phyloP scores from a whole-genome alignment of 1,140 invertebrate genomes.

The Araneus ventricosus region DNA sequence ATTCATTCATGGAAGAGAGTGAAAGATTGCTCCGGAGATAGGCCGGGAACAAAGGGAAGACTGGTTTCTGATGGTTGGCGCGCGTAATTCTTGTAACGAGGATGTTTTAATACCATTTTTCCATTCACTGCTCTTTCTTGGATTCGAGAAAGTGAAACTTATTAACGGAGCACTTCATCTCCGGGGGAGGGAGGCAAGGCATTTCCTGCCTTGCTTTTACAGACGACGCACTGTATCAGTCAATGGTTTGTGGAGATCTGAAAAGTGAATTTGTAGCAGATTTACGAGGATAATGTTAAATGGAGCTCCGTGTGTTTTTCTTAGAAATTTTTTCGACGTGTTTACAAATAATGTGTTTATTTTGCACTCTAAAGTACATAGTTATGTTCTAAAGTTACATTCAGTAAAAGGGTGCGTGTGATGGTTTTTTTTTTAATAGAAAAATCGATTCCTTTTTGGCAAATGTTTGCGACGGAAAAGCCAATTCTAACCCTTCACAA shows the following conservation, averaged over 20 bases:
- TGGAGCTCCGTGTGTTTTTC: too few species aligned
- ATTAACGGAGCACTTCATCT: not conserved
- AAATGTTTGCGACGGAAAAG: too few species aligned
- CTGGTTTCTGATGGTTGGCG: slow-evolving; percentile 10
- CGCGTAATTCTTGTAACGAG: slow-evolving; percentile 4
- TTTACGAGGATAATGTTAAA: not conserved
- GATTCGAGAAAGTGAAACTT: slow-evolving; percentile 22
- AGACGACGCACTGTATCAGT: not conserved
- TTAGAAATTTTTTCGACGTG: too few species aligned
- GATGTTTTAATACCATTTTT: slow-evolving; percentile 10
- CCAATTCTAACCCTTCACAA: too few species aligned
- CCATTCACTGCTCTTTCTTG: not conserved
- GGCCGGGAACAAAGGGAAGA: not conserved
- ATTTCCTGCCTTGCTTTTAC: not conserved
- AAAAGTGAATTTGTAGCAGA: not conserved
- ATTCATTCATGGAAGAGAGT: not conserved
- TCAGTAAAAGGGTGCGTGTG: too few species aligned
- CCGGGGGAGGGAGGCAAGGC: not conserved
- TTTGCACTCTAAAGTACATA: too few species aligned
- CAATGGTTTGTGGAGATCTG: not conserved
- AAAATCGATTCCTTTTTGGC: too few species aligned
- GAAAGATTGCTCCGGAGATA: not conserved
- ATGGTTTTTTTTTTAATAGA: too few species aligned
- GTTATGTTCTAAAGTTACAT: too few species aligned
- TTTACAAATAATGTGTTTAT: too few species aligned